Base-by-base conservation (phyloP, 1,140 invertebrate genomes). In the Brachionus manjavacas region DNA sequence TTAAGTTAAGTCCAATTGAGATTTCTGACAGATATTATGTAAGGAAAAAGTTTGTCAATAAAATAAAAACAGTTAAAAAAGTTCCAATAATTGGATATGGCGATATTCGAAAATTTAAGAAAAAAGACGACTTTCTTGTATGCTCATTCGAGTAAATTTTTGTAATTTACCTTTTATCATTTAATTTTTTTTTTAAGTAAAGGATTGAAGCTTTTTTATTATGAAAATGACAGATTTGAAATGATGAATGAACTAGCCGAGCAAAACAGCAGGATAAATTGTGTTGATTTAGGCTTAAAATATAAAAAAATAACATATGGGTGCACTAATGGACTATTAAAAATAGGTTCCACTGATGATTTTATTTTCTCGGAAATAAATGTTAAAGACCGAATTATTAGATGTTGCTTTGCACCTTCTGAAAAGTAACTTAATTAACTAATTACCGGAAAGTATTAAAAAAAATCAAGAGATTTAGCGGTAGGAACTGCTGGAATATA, bases 51-150 rank as follows among this genome's bases (percentile, higher is more conserved):
- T 20, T n/a, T 68, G 11, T 64, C 0, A 81, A 81, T 35, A 64
- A 60, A 11, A 64, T 81, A 16, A 60, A 66, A 81, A 23, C 64
- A 14, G 11, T 80, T 4, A 25, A 80, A 3, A 8, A 25, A 55
- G 16, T 80, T 39, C 12, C 52, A 80, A n/a, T 52, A 8, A 0
- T 25, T 20, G 35, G 49, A 14, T 9, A 31, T 39, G 41, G 12
- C 41, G 79, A 81, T 64, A 68, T 81, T 39, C 55, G 79, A 35
- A 43, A 43, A 39, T 81, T 81, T 46, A 68, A 41, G 4, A 81
- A 81, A 64, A 60, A 68, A 64, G 52, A 81, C 12, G 6, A 81
- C 14, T 20, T 35, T 43, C 52, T 81, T 64, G 52, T 64, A 25
- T 41, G 14, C 16, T 23, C 16, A n/a, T 60, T 55, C 16, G 52